phyloP scores from a whole-genome alignment of 2,797 vertebrate species.

The Anableps anableps region DNA sequence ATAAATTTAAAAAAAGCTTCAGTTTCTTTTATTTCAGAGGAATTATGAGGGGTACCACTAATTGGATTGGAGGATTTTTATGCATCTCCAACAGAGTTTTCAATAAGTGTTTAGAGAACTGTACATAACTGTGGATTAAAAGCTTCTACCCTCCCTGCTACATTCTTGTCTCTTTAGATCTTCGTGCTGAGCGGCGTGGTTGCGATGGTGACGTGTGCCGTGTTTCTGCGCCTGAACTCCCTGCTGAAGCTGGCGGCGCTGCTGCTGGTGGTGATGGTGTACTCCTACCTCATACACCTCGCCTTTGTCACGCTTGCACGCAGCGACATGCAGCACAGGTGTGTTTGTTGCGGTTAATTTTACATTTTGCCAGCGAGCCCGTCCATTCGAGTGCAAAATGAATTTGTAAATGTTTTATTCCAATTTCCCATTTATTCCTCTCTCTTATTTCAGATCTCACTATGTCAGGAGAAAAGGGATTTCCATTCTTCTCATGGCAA shows the following conservation, averaged over 20 bases:
- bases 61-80: background rate
- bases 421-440: background rate
- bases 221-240: slow-evolving; percentile 82
- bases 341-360: background rate
- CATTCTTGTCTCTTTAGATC: slow-evolving; percentile 53
- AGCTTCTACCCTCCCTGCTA: background rate
- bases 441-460: slow-evolving; percentile 65
- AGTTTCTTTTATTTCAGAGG: background rate
- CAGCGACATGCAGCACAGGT: slow-evolving; percentile 63
- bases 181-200: slow-evolving; percentile 80
- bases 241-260: slow-evolving; percentile 79
- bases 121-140: background rate
- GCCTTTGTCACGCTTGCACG: slow-evolving; percentile 60
- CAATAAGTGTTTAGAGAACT: background rate
- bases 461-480: slow-evolving; percentile 81
- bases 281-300: slow-evolving; percentile 80
- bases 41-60: background rate
- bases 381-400: background rate
- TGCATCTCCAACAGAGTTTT: background rate
- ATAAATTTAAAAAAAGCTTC: background rate
- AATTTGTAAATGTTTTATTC: background rate
- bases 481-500: slow-evolving; percentile 77
- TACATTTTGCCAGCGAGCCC: background rate
- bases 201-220: slow-evolving; percentile 84
- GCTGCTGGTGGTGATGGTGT: slow-evolving; percentile 70